phyloP scores from a whole-genome alignment of 2,888 invertebrate species.

The Gymnoscelis rufifasciata region DNA sequence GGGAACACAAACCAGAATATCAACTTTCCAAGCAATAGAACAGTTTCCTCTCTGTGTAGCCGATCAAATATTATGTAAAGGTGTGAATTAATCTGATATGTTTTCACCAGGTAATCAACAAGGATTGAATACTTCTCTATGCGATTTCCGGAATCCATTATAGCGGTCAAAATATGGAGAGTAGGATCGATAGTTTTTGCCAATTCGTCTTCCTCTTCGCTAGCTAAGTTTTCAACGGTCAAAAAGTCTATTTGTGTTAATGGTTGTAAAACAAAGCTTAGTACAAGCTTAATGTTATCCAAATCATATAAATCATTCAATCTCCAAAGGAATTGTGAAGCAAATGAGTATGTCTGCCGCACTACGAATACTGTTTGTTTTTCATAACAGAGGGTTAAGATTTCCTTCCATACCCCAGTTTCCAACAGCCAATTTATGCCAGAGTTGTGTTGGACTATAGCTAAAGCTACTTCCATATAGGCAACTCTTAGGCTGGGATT shows the following conservation, averaged over 20 bases:
- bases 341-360: constrained; percentile 82
- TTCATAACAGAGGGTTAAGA: constrained; percentile 80
- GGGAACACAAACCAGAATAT: constrained; percentile 63
- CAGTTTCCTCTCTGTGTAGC: constrained; percentile 64
- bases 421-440: constrained; percentile 83
- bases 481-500: constrained; percentile 83
- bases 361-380: constrained; percentile 86
- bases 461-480: constrained; percentile 80
- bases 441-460: constrained; percentile 80
- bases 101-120: constrained; percentile 44
- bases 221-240: constrained; percentile 65
- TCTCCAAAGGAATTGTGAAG: constrained; percentile 79
- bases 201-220: constrained; percentile 72
- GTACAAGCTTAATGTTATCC: constrained; percentile 74
- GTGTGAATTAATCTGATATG: constrained; percentile 54
- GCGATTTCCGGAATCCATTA: constrained; percentile 73
- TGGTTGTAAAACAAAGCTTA: constrained; percentile 78
- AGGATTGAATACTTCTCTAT: constrained; percentile 56
- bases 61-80: constrained; percentile 57
- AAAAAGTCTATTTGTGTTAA: constrained; percentile 76
- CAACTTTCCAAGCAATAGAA: constrained; percentile 69
- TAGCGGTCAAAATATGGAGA: constrained; percentile 74
- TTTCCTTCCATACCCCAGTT: constrained; percentile 81
- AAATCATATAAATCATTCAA: constrained; percentile 68
- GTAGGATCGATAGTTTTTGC: constrained; percentile 77